phyloP scores from a whole-genome alignment of 2,113 vertebrate genomes.

The Azemiops feae region DNA sequence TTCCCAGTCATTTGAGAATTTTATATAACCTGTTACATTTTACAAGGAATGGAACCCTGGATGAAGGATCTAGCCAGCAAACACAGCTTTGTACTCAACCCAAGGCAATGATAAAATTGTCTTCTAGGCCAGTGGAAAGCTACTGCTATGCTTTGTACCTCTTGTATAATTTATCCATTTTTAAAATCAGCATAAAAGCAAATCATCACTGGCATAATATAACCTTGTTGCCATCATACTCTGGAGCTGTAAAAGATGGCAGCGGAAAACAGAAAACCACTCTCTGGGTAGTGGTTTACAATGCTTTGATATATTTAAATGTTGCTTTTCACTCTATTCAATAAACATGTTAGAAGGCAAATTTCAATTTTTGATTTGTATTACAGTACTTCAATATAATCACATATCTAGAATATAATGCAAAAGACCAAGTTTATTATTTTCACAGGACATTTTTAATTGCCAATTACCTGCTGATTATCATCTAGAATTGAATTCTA shows the following conservation, averaged over 20 bases:
- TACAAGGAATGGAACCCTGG: not conserved
- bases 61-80: not conserved
- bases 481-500: not conserved
- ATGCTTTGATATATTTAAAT: not conserved
- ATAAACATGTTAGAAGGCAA: not conserved
- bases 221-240: not conserved
- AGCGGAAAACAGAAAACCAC: not conserved
- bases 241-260: not conserved
- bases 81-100: not conserved
- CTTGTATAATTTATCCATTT: not conserved
- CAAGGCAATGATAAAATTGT: not conserved
- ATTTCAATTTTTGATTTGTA: not conserved
- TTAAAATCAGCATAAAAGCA: not conserved
- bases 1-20: not conserved
- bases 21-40: not conserved
- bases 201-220: not conserved
- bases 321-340: not conserved
- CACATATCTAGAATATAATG: not conserved
- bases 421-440: not conserved
- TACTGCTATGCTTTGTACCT: not conserved
- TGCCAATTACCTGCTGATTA: not conserved
- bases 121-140: not conserved
- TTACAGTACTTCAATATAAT: not conserved
- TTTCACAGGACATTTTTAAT: not conserved
- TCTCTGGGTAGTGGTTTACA: not conserved